Conservation (phyloP, 2,113 vertebrate species). For the Chaetops frenatus region DNA sequence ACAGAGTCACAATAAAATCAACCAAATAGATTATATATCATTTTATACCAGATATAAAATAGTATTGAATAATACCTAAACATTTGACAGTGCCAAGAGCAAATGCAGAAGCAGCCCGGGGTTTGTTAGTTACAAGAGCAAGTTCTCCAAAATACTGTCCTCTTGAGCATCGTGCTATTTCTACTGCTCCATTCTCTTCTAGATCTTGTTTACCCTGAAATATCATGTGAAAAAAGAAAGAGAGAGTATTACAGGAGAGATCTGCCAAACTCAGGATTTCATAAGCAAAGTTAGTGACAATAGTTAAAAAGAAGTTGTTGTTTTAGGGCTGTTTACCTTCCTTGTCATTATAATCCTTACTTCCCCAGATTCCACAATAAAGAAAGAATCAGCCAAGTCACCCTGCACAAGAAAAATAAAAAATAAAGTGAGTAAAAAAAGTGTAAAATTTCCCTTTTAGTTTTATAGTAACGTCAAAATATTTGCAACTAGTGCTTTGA, state of each 20-base stretch:
- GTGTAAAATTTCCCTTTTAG: not conserved
- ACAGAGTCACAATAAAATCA: not conserved
- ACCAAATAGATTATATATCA: not conserved
- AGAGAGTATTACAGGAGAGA: not conserved
- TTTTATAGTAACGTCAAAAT: not conserved
- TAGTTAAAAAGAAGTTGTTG: not conserved
- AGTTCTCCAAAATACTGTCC: slow-evolving; percentile 98
- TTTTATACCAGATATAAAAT: not conserved
- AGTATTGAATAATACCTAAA: slow-evolving; percentile 78
- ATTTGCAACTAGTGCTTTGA: not conserved
- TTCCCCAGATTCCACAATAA: slow-evolving; percentile 97
- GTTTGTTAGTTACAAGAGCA: slow-evolving; percentile 96
- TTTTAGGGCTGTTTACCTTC: slow-evolving; percentile 74
- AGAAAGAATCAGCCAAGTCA: slow-evolving; percentile 94
- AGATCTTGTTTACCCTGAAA: slow-evolving; percentile 72
- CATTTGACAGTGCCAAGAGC: slow-evolving; percentile 95
- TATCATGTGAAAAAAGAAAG: not conserved
- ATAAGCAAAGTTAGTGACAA: not conserved
- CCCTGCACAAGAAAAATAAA: slow-evolving; percentile 76
- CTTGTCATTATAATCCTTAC: slow-evolving; percentile 96
- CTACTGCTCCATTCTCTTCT: slow-evolving; percentile 84
- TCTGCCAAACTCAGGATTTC: not conserved
- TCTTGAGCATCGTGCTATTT: slow-evolving; percentile 89
- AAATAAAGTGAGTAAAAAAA: not conserved
- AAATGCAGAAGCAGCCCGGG: slow-evolving; percentile 95